Evolutionary conservation across 2,888 invertebrate genomes (phyloP).

Genomic region (Nesidiocoris tenuis): DNA sequence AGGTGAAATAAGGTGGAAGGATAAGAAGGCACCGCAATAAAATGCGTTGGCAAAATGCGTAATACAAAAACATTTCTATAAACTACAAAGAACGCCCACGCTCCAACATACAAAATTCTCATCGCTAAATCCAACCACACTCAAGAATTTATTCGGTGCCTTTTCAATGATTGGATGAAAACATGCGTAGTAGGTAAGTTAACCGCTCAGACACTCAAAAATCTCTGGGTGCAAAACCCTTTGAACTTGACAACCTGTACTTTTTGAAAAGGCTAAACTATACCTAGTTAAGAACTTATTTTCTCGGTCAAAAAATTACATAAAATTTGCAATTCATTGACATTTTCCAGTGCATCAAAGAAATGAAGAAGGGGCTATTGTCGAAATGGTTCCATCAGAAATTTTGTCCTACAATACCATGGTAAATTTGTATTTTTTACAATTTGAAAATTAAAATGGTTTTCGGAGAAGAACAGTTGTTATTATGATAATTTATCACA

Average conservation of each 20-base stretch:
- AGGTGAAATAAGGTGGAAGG: neutral
- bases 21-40: neutral
- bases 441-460: neutral
- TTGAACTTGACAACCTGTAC: too few relatives aligned
- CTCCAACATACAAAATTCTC: too few relatives aligned
- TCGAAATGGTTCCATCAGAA: neutral
- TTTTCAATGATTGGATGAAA: too few relatives aligned
- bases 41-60: neutral
- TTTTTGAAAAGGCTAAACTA: too few relatives aligned
- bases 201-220: too few relatives aligned
- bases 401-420: neutral
- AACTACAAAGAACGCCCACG: neutral
- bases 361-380: neutral
- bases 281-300: too few relatives aligned
- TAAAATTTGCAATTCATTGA: too few relatives aligned
- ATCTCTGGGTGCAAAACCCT: too few relatives aligned
- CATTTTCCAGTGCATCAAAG: neutral
- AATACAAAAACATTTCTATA: neutral
- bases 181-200: too few relatives aligned
- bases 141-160: too few relatives aligned
- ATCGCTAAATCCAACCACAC: too few relatives aligned
- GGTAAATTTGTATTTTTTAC: neutral
- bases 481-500: slow-evolving; percentile 17
- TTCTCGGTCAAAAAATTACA: too few relatives aligned
- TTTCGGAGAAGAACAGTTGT: neutral